Evolutionary conservation across 2,888 invertebrate genomes (phyloP).

Genomic region (Seira musarum): DNA sequence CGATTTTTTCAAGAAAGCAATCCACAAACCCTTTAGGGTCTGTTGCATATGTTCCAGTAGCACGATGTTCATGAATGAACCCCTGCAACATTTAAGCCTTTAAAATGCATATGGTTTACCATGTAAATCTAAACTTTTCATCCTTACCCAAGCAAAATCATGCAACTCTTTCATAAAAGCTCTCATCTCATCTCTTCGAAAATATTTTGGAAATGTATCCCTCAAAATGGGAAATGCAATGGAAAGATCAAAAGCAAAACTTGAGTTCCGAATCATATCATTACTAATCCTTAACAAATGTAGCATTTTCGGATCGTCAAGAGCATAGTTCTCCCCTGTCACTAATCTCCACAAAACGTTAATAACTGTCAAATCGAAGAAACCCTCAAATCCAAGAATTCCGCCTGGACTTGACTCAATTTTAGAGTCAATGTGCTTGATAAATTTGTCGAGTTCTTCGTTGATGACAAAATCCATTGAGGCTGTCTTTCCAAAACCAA

Average conservation of each 20-base stretch:
- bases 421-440: not conserved
- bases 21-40: constrained; percentile 40
- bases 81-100: constrained; percentile 21
- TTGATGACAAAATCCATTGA: constrained; percentile 45
- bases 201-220: constrained; percentile 21
- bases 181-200: not conserved
- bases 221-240: constrained; percentile 26
- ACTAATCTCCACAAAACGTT: constrained; percentile 45
- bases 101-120: constrained; percentile 4
- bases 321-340: constrained; percentile 30
- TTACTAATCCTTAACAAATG: constrained; percentile 16
- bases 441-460: constrained; percentile 37
- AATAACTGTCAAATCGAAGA: constrained; percentile 30
- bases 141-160: constrained; percentile 14
- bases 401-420: not conserved
- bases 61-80: constrained; percentile 12
- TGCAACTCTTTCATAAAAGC: not conserved
- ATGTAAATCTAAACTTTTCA: not conserved
- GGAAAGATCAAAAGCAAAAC: constrained; percentile 24
- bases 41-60: not conserved
- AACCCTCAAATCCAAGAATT: not conserved
- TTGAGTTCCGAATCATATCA: not conserved
- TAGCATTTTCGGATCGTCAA: constrained; percentile 24
- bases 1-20: constrained; percentile 37
- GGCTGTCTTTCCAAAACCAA: constrained; percentile 42